Base-by-base conservation (phyloP, 2,888 invertebrate genomes). In the Tineola bisselliella region DNA sequence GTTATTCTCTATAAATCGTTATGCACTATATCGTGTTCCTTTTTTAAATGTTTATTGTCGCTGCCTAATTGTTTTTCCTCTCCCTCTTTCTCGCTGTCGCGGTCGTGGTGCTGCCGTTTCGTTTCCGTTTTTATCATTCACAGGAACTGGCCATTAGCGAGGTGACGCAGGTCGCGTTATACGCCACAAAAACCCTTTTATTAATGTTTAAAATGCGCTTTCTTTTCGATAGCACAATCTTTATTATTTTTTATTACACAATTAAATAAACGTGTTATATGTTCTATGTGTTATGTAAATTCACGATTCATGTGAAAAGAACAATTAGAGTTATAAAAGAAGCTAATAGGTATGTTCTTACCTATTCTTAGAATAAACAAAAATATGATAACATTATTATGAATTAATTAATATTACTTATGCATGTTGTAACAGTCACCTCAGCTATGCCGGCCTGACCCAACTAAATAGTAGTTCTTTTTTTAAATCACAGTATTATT, bases 91-190 rank as follows among this genome's bases (percentile, higher is more conserved):
- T 48, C 2, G 4, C 48, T 8, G 11, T 6, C 11, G 2, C 17
- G 8, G 12, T 25, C 6, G 25, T 25, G 2, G 25, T 25, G 2
- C 2, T 54, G 54, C 54, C 54, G 54, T 54, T 58, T 56, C 56
- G 8, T 25, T 56, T 58, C 58, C 58, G 58, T 15, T 58, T 58
- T 31, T 33, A 33, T 31, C 25, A 18, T 13, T 61, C 44, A 19
- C 61, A 13, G 61, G 58, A 58, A 61, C 44, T 31, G 44, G 8
- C 58, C 58, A 61, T 61, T 61, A 58, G 58, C 31, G 56, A 31
- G 38, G 3, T 44, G 44, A 19, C 54, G 54, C 18, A 44, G 44
- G 19, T n/a, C 44, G 18, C 3, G 8, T n/a, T 0, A 15, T 38
- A 19, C 18, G 12, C 4, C 59, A 44, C 15, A 52, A 31, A 61